Evolutionary conservation across 92 coral and sea anemone species (phyloP), one percentile per base, ranked within the genome.

Genomic region (Bergia puertoricense): DNA sequence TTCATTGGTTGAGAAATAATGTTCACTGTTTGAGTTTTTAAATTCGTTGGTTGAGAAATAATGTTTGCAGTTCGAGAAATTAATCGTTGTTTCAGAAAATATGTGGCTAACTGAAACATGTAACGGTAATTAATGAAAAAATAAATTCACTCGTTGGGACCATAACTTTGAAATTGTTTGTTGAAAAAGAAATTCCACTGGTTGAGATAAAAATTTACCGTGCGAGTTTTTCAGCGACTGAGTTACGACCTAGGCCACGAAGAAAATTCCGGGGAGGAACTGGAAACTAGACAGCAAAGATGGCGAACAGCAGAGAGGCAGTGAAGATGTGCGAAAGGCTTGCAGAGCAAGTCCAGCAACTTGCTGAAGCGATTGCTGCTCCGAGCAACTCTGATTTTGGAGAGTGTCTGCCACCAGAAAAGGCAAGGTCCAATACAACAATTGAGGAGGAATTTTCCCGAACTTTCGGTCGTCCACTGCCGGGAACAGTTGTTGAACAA

Each of bases 391-490:
- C 74, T 22, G 74, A n/a, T 54, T 54, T 54, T 10, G 59, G 59
- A 68, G 74, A n/a, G 74, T 4, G 36, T 18, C 72, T 66, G 30
- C 74, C 74, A 68, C 39, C 74, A 68, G 11, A 22, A 68, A 8
- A 5, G 74, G 9, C 30, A 68, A 68, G 74, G 74, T n/a, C 74
- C 38, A 36, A 68, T 36, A 5, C 23, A 22, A 22, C 30, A 68
- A 20, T 68, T 68, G 39, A 68, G 74, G 39, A 69, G 74, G 74
- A 69, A 69, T 37, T 69, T 69, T 69, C 36, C 74, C 74, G 74
- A 23, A 69, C 74, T 69, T 69, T 69, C 74, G 39, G 74, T n/a
- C 74, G 74, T 69, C 39, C 74, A n/a, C 74, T n/a, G 30, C 74
- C 39, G 39, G 11, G 39, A 54, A 54, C 59, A 11, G 16, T 13